These are phyloP conservation scores for Paramormyrops hopkinsi DNA, from an alignment of 2,797 vertebrate genomes.

Conservation along the genomic window DNA sequence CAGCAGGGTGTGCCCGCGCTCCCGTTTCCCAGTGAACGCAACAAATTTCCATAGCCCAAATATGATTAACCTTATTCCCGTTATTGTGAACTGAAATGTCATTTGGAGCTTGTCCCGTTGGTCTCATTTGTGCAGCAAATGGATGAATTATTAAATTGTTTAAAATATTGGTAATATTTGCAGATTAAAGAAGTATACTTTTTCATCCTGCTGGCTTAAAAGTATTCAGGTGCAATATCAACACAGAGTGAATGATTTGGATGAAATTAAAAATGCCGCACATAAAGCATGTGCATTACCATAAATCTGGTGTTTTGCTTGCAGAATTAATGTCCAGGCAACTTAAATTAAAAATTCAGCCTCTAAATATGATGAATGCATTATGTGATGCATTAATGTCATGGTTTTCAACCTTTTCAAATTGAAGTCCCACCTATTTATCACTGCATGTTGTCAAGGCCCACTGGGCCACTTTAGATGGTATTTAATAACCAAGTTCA, in stretches of 20 bases:
- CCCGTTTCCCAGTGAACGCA: not conserved
- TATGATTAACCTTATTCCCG: not conserved
- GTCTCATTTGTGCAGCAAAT: not conserved
- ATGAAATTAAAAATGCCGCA: not conserved
- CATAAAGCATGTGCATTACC: not conserved
- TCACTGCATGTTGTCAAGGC: not conserved
- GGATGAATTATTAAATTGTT: not conserved
- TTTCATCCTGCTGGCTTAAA: not conserved
- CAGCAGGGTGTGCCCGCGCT: not conserved
- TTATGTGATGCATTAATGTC: not conserved
- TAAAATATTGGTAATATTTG: not conserved
- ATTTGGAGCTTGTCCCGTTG: not conserved
- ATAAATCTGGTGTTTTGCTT: not conserved
- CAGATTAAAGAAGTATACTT: not conserved
- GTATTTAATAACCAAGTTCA: not conserved
- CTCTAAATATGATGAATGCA: not conserved
- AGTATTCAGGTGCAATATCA: not conserved
- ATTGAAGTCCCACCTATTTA: not conserved
- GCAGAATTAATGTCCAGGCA: not conserved
- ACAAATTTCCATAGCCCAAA: not conserved
- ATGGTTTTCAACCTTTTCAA: not conserved
- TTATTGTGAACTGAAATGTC: not conserved
- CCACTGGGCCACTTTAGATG: not conserved
- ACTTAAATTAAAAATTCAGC: not conserved
- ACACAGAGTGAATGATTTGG: not conserved